Base-by-base conservation (phyloP, 30 jellyfish, hydroid and myxozoan species). In the Aurelia sp. region DNA sequence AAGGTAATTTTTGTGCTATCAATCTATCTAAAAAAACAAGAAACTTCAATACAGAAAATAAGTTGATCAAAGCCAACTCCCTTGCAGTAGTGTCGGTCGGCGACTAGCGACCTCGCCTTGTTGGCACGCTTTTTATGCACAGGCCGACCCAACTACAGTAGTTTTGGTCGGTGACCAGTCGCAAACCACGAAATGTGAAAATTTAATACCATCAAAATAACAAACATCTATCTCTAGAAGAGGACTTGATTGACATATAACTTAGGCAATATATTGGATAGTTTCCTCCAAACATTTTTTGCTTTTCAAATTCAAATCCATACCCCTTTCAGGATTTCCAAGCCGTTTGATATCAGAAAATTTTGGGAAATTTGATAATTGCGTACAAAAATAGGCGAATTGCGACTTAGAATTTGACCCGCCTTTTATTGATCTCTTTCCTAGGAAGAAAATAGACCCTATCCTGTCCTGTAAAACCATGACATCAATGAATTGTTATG, bases 351-450 rank as follows among this genome's bases (percentile, higher is more conserved):
- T 76, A 35, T 44, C 66, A 17, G 4, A 61, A 27, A 33, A 58
- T 58, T 60, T 33, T 51, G 69, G 87, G 69, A 52, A 59, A 76
- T 57, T 15, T 59, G 40, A 30, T 40, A 63, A 76, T 76, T 51
- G 78, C 33, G 50, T 38, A 58, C 19, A 22, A 74, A 75, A 75
- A 76, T 76, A 40, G 77, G 87, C 55, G 40, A 55, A 72, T 75
- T 22, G 59, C 61, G 86, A 52, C 58, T 53, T 11, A 33, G 19
- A 75, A 75, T 33, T 50, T 27, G 67, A 31, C 73, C 77, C 47
- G 15, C 77, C 77, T 64, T 57, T 76, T 24, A 60, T 60, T 76
- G 63, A 76, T 58, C 52, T 55, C 21, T 40, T 10, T 33, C 77
- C 76, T 59, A 15, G 67, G 24, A 21, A 48, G 40, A 30, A 76